Evolutionary conservation across 2,797 vertebrate genomes (phyloP).

Genomic region (Gymnodraco acuticeps): DNA sequence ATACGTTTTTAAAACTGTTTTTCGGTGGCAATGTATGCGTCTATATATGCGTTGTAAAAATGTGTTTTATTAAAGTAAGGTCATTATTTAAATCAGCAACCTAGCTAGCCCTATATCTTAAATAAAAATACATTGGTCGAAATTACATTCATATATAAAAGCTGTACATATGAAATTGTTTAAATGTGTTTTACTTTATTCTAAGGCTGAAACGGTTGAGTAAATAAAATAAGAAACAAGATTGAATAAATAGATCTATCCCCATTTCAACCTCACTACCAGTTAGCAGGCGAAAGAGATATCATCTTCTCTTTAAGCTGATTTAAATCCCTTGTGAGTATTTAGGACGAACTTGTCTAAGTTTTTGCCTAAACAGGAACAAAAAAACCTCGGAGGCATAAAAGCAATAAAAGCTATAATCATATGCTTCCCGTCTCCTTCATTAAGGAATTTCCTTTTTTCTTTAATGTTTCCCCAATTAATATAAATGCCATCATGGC

Average conservation of each 20-base stretch:
- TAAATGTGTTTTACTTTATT: background rate
- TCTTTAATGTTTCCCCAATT: slow-evolving; percentile 26
- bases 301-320: slow-evolving; percentile 24
- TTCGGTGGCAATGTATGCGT: background rate
- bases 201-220: background rate
- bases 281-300: background rate
- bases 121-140: background rate
- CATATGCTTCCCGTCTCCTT: background rate
- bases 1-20: slow-evolving; percentile 4
- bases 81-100: slow-evolving; percentile 18
- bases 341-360: background rate
- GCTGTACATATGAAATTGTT: background rate
- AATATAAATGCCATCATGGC: slow-evolving; percentile 75
- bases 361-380: background rate
- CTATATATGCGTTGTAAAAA: background rate
- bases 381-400: background rate
- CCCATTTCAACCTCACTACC: background rate
- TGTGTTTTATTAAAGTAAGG: slow-evolving; percentile 2
- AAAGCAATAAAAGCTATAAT: background rate
- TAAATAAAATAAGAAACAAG: background rate
- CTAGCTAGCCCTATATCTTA: background rate
- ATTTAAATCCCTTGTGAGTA: slow-evolving; percentile 6
- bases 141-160: background rate
- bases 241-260: background rate
- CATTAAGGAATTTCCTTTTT: slow-evolving; percentile 55